Evolutionary conservation across 2,113 vertebrate species (phyloP).

Genomic region (Pituophis catenifer): DNA sequence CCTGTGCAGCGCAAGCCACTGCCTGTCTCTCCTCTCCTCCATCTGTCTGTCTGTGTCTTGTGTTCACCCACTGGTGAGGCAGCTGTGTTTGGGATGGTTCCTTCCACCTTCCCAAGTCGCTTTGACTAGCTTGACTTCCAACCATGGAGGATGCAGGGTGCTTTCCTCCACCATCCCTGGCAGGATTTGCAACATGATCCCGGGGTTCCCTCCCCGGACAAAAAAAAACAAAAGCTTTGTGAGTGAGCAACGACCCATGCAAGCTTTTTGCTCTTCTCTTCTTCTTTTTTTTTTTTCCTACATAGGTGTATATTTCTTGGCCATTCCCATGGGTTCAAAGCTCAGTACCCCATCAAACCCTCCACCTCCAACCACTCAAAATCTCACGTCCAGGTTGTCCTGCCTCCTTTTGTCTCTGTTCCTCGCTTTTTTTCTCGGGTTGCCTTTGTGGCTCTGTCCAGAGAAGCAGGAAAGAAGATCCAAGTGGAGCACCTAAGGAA

Average conservation of each 20-base stretch:
- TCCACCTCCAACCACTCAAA: background rate
- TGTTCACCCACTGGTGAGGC: background rate
- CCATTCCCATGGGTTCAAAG: background rate
- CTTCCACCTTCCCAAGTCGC: background rate
- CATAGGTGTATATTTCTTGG: background rate
- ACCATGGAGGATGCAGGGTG: background rate
- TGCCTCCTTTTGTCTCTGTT: background rate
- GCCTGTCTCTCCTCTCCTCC: background rate
- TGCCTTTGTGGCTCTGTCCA: background rate
- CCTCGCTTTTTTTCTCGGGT: background rate
- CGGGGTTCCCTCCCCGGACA: background rate
- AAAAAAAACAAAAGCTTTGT: no score
- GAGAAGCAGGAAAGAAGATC: background rate
- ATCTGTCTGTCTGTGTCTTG: background rate
- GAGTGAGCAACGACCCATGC: background rate
- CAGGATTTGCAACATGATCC: background rate
- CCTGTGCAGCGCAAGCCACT: background rate
- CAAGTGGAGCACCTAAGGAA: background rate
- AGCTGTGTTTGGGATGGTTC: background rate
- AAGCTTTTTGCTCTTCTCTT: background rate
- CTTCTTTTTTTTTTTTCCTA: background rate
- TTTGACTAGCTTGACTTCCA: constrained; percentile 5
- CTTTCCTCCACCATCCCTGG: background rate
- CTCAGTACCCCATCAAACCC: background rate
- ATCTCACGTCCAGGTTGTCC: background rate